phyloP scores from a whole-genome alignment of 2,888 invertebrate genomes.

The Epiblema foenella region DNA sequence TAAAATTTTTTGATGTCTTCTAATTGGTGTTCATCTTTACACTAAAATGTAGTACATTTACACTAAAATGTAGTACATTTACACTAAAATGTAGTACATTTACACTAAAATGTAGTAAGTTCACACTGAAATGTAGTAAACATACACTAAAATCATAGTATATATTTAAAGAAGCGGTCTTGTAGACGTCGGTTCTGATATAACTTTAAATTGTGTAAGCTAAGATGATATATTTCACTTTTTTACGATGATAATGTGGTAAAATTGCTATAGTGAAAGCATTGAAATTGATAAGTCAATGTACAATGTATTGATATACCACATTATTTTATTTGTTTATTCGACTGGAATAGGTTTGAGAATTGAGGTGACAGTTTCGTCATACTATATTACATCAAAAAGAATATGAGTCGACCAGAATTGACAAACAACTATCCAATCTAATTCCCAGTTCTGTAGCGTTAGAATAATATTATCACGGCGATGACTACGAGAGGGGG shows the following conservation, averaged over 20 bases:
- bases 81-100: slow-evolving; percentile 48
- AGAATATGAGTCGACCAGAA: neutral
- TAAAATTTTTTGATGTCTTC: slow-evolving; percentile 33
- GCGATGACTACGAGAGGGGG: neutral
- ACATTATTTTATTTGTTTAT: neutral
- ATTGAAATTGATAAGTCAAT: neutral
- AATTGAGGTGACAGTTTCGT: neutral
- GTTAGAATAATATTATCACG: neutral
- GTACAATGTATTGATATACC: no score
- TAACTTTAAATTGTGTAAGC: neutral
- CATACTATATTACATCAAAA: neutral
- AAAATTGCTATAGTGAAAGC: slow-evolving; percentile 4
- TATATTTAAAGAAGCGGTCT: neutral
- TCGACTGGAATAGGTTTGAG: neutral
- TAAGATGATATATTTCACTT: slow-evolving; percentile 5
- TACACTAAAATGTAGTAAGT: slow-evolving; percentile 48
- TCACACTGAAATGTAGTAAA: no score
- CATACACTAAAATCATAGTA: slow-evolving; percentile 25
- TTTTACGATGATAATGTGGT: slow-evolving; percentile 1
- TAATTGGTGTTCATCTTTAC: slow-evolving; percentile 34
- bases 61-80: slow-evolving; percentile 48
- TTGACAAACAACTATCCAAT: neutral
- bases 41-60: slow-evolving; percentile 47
- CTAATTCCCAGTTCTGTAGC: neutral
- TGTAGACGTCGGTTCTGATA: neutral